A percentile compares a stretch with the other conserved stretches of the same genome.
phyloP scores from a whole-genome alignment of 2,888 invertebrate genomes.

The Drosophila fulvimacula region DNA sequence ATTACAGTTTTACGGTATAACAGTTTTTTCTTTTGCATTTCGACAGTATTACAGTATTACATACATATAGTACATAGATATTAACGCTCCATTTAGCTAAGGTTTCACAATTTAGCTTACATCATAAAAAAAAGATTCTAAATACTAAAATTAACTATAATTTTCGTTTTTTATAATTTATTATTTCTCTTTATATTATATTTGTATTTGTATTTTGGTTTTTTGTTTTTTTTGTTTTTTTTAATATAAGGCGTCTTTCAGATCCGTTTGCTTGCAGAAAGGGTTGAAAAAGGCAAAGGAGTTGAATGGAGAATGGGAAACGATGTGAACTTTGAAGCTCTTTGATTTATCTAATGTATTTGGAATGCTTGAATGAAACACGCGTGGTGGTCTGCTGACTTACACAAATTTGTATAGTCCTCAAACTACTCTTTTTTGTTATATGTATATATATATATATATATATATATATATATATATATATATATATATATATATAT shows the following conservation, averaged over 20 bases:
- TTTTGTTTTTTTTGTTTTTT: constrained; percentile 5
- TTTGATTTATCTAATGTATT: constrained; percentile 2
- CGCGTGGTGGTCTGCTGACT: not conserved
- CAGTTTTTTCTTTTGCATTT: constrained; percentile 8
- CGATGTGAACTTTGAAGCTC: not conserved
- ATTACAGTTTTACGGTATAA: constrained; percentile 39
- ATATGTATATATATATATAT: not conserved
- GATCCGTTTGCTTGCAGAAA: constrained; percentile 44
- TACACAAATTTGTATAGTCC: too few relatives aligned
- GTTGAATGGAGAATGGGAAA: constrained; percentile 1
- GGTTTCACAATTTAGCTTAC: constrained; percentile 53
- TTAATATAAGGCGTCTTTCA: constrained; percentile 58
- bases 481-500: not conserved
- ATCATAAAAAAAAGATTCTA: constrained; percentile 45
- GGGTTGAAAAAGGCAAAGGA: constrained; percentile 6
- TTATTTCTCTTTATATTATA: not conserved
- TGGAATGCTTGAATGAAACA: constrained; percentile 28
- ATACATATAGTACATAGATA: constrained; percentile 33
- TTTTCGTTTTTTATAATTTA: constrained; percentile 1
- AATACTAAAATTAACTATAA: constrained; percentile 28
- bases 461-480: not conserved
- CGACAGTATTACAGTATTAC: constrained; percentile 35
- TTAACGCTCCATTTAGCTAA: constrained; percentile 21
- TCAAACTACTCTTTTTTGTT: not conserved
- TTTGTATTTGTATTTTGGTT: constrained; percentile 4